These are phyloP conservation scores for Callyntrura guangdongensis DNA, from an alignment of 2,888 invertebrate genomes.

Conservation along the genomic window DNA sequence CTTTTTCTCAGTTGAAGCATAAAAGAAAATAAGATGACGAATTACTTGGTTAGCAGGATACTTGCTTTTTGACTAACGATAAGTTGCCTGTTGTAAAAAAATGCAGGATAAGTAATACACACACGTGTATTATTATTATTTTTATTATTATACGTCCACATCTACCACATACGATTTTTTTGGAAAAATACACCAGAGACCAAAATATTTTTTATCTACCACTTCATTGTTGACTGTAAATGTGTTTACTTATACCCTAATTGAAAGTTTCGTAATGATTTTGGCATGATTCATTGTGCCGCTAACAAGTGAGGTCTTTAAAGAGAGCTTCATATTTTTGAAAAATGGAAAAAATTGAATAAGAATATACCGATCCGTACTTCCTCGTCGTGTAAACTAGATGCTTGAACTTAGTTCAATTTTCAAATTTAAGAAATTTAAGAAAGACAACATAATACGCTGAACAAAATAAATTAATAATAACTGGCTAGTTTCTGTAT, in stretches of 20 bases:
- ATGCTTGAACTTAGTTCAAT: background rate
- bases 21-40: conserved; percentile 69
- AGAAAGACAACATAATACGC: background rate
- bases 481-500: too few relatives aligned
- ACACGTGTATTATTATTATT: conserved; percentile 1
- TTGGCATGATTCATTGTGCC: background rate
- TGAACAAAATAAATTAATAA: too few relatives aligned
- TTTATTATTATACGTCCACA: background rate
- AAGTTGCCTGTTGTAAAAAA: too few relatives aligned
- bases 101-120: background rate
- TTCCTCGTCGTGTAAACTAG: too few relatives aligned
- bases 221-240: background rate
- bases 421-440: background rate
- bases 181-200: conserved; percentile 69
- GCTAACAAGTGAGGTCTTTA: conserved; percentile 2
- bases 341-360: too few relatives aligned
- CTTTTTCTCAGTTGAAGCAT: conserved; percentile 48
- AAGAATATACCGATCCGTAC: too few relatives aligned
- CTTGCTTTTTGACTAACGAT: conserved; percentile 46
- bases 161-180: conserved; percentile 66
- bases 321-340: background rate
- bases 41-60: conserved; percentile 43
- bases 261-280: background rate
- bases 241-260: background rate
- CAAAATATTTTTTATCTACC: conserved; percentile 62